Conservation (phyloP, 2,888 invertebrate species). For the Stenodema calcarata region DNA sequence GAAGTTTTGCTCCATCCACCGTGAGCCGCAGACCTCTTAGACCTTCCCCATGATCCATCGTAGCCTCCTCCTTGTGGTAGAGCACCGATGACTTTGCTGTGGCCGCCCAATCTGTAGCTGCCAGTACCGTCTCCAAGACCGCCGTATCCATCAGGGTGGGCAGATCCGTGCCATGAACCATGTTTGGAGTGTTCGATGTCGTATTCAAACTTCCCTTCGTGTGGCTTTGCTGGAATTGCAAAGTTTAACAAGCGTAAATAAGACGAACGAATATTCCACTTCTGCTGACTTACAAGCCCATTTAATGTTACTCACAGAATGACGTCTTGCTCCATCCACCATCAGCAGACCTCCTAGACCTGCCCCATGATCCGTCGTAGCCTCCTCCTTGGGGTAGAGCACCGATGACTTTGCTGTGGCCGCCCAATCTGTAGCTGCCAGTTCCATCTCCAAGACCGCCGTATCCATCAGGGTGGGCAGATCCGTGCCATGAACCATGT, state of each 20-base stretch:
- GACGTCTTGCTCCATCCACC: neutral
- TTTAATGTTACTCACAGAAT: neutral
- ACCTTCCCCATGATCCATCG: neutral
- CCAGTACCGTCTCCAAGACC: slow-evolving; percentile 54
- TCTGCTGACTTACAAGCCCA: too few relatives aligned
- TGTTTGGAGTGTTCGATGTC: slow-evolving; percentile 51
- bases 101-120: slow-evolving; percentile 47
- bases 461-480: slow-evolving; percentile 34
- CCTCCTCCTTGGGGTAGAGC: slow-evolving; percentile 50
- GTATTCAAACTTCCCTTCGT: slow-evolving; percentile 49
- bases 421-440: slow-evolving; percentile 7
- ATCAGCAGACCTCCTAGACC: neutral
- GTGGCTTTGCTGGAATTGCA: slow-evolving; percentile 35
- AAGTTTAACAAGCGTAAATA: neutral
- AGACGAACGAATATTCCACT: too few relatives aligned
- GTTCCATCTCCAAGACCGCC: slow-evolving; percentile 11
- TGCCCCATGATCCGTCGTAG: slow-evolving; percentile 3
- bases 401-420: slow-evolving; percentile 30
- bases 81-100: slow-evolving; percentile 48
- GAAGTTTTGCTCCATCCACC: slow-evolving; percentile 15
- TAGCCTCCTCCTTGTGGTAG: slow-evolving; percentile 48
- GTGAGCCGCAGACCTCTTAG: slow-evolving; percentile 6
- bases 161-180: slow-evolving; percentile 51
- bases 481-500: slow-evolving; percentile 34
- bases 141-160: slow-evolving; percentile 53